A percentile compares a stretch with the other conserved stretches of the same genome.
phyloP scores from a whole-genome alignment of 2,888 invertebrate species.

The Phengaris alcon region DNA sequence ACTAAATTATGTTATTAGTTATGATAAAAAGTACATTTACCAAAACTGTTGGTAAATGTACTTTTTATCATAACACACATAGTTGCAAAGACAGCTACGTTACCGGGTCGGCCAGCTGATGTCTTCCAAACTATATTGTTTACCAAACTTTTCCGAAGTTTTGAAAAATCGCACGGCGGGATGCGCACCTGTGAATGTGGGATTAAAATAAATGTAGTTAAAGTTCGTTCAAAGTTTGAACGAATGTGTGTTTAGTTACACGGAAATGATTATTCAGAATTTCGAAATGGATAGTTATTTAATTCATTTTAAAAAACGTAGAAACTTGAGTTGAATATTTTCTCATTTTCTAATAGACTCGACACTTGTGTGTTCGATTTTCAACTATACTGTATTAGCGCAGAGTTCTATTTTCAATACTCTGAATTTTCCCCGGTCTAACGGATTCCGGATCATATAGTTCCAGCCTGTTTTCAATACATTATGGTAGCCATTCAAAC shows the following conservation, averaged over 20 bases:
- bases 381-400: too few relatives aligned
- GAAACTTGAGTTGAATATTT: too few relatives aligned
- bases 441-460: too few relatives aligned
- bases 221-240: neutral
- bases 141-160: neutral
- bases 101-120: neutral
- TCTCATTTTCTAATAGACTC: too few relatives aligned
- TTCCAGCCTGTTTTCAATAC: neutral
- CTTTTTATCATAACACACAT: neutral
- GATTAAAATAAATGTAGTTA: neutral
- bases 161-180: neutral
- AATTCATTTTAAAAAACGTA: neutral
- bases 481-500: neutral
- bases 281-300: neutral
- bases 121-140: neutral
- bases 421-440: too few relatives aligned
- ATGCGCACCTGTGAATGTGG: neutral
- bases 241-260: neutral
- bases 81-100: neutral
- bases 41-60: too few relatives aligned
- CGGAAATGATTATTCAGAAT: neutral
- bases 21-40: too few relatives aligned
- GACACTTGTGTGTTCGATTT: too few relatives aligned
- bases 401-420: too few relatives aligned
- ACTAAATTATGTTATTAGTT: too few relatives aligned